Conservation (phyloP, 2,113 vertebrate species). For the Ptyas mucosa region DNA sequence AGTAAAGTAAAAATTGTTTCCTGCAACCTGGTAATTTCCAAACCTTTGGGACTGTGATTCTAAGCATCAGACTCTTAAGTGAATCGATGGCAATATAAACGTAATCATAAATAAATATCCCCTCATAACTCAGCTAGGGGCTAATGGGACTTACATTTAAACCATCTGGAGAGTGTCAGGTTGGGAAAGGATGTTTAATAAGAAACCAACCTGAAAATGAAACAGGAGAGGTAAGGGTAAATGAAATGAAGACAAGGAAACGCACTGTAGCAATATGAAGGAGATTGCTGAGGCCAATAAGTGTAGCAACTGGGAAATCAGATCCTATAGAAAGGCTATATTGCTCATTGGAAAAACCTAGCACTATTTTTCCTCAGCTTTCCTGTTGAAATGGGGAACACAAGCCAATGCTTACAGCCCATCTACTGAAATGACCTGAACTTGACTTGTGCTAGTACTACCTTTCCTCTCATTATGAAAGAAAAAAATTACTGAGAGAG, state of each 20-base stretch:
- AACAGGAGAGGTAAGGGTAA: neutral
- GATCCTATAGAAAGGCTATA: neutral
- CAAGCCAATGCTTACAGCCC: neutral
- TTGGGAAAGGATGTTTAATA: neutral
- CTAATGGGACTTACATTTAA: neutral
- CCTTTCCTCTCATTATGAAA: neutral
- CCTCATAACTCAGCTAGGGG: neutral
- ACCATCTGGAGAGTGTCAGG: neutral
- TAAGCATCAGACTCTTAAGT: neutral
- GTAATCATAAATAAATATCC: neutral
- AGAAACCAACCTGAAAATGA: neutral
- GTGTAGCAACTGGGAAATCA: neutral
- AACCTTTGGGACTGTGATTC: neutral
- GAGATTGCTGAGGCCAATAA: neutral
- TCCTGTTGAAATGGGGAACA: neutral
- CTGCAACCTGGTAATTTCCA: neutral
- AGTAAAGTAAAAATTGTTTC: neutral
- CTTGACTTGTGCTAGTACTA: neutral
- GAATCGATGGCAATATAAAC: neutral
- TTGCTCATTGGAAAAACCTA: neutral
- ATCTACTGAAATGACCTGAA: neutral
- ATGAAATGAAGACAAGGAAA: neutral
- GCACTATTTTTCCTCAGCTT: neutral
- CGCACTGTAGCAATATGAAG: neutral
- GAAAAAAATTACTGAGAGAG: neutral